phyloP scores from a whole-genome alignment of 2,113 vertebrate genomes.

The Lethenteron camtschaticum region DNA sequence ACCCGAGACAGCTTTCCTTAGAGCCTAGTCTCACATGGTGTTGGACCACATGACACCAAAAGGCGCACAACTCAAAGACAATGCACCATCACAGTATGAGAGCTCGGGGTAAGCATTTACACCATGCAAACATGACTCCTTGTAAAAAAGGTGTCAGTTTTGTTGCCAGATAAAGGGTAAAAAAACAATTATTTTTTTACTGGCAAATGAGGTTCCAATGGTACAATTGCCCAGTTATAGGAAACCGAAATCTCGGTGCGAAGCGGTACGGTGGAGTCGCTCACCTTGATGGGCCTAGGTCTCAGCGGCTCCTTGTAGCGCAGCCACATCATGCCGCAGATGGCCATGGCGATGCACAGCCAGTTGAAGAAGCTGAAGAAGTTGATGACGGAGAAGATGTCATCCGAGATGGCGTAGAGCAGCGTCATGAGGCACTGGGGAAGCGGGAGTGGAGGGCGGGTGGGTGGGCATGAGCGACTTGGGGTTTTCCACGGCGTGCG shows the following conservation, averaged over 20 bases:
- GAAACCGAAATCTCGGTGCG: background rate
- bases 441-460: background rate
- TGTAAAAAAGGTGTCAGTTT: no score
- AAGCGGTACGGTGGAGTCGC: slow-evolving; percentile 5
- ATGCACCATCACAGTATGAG: no score
- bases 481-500: no score
- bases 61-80: no score
- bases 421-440: slow-evolving; percentile 72
- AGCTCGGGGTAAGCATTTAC: no score
- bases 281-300: slow-evolving; percentile 78
- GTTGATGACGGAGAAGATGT: slow-evolving; percentile 96
- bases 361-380: slow-evolving; percentile 99
- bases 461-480: slow-evolving; percentile 1
- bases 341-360: slow-evolving; percentile 88
- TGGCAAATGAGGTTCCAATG: background rate
- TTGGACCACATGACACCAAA: no score
- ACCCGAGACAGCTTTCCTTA: no score
- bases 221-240: background rate
- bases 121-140: no score
- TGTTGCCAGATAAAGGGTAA: no score
- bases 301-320: slow-evolving; percentile 69
- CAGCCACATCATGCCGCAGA: slow-evolving; percentile 84
- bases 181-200: background rate
- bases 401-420: slow-evolving; percentile 72
- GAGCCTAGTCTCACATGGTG: no score